Base-by-base conservation (phyloP, 2,797 vertebrate species). In the Ficedula albicollis region DNA sequence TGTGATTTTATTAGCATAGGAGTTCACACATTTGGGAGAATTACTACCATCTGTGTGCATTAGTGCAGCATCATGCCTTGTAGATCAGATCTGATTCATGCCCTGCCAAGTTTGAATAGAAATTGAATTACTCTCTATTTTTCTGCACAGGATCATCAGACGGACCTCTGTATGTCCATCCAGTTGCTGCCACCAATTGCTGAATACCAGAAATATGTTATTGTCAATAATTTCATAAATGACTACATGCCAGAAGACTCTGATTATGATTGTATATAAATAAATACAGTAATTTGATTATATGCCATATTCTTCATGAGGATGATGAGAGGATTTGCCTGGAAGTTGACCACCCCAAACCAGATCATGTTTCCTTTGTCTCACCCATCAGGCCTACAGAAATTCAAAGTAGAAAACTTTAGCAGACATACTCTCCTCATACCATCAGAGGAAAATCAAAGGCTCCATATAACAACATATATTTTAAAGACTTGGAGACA, bases 31-130 rank as follows among this genome's bases (percentile, higher is more conserved):
- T 84, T 90, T 87, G 39, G 84, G 51, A 84, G 69, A 93, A 82
- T 76, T 55, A 41, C 67, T 87, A 17, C 84, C 74, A 92, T 92
- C 86, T 96, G 90, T 43, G 63, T 89, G n/a, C 74, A 62, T 81
- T 81, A 93, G 66, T 72, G 62, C 39, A 81, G 43, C 56, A 90
- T 88, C 70, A 39, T 73, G 80, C 22, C 54, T 81, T 89, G 62
- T 62, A 82, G 39, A 82, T 21, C 43, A 66, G n/a, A 78, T 69
- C 20, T 93, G 46, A 69, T 69, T 89, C 77, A 59, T 69, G 29
- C 23, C 5, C 55, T 86, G 67, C 27, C 88, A 94, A 76, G 27
- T 89, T 64, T 43, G n/a, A 68, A 66, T 44, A 87, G 43, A 74
- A 95, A 93, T 75, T 52, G 11, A 82, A 78, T 89, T 81, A 60